Conservation (phyloP, 2,113 vertebrate genomes). For the Mormyrus lacerda region DNA sequence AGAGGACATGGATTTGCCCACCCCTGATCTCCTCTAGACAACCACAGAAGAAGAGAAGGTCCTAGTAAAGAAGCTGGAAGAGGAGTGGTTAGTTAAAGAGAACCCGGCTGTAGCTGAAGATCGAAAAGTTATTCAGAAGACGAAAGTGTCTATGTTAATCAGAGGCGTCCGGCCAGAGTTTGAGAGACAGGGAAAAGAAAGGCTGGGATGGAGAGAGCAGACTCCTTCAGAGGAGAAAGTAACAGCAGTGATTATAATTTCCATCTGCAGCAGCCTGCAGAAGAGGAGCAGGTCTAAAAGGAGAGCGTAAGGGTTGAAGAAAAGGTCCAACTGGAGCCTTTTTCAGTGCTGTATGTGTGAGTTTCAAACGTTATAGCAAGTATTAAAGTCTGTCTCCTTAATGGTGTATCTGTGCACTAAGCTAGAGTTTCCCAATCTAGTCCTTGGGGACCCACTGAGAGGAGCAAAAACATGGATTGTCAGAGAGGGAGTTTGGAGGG, state of each 20-base stretch:
- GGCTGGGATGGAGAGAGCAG: background rate
- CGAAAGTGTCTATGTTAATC: background rate
- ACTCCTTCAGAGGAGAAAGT: background rate
- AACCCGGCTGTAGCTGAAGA: background rate
- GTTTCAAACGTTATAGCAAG: background rate
- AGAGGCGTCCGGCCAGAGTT: background rate
- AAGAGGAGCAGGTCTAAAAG: background rate
- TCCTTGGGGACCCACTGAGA: background rate
- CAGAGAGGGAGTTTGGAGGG: no score
- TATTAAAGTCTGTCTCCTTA: background rate
- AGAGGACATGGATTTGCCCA: background rate
- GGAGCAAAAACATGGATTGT: background rate
- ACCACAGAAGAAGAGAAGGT: background rate
- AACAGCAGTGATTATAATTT: slow-evolving; percentile 1
- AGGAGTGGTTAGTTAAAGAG: background rate
- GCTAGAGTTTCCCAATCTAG: background rate
- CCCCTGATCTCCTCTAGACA: background rate
- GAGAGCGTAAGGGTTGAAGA: background rate
- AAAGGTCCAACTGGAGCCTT: background rate
- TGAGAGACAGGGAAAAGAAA: background rate
- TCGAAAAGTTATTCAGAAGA: background rate
- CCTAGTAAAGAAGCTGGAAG: slow-evolving; percentile 2
- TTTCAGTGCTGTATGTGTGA: background rate
- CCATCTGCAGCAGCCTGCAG: background rate
- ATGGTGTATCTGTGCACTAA: background rate